Evolutionary conservation across 2,797 vertebrate genomes (phyloP).

Genomic region (Falco novaeseelandiae): DNA sequence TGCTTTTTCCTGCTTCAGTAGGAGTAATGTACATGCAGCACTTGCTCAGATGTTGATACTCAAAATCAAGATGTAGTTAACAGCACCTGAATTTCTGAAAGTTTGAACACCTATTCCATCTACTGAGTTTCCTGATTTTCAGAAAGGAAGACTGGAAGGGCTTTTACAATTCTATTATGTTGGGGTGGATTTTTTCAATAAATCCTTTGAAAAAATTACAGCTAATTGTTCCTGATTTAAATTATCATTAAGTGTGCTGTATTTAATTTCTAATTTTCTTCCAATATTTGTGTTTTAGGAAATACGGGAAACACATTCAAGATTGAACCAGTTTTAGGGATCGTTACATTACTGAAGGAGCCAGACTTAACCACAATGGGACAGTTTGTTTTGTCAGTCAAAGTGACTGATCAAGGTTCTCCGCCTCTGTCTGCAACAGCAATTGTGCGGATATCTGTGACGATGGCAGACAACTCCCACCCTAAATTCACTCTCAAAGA

Average conservation of each 20-base stretch:
- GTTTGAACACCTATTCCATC: neutral
- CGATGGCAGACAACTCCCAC: conserved; percentile 91
- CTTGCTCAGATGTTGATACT: neutral
- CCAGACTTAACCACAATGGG: conserved; percentile 89
- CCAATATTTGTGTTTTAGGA: conserved; percentile 80
- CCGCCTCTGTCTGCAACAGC: conserved; percentile 90
- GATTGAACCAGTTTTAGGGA: conserved; percentile 93
- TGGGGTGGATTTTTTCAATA: neutral
- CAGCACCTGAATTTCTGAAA: neutral
- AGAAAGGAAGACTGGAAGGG: neutral
- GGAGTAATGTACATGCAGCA: neutral
- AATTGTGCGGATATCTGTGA: conserved; percentile 89
- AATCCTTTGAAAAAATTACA: neutral
- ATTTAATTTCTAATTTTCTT: neutral
- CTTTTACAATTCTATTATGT: neutral
- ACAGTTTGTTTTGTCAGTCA: conserved; percentile 92
- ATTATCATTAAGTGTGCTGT: neutral
- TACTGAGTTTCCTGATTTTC: neutral
- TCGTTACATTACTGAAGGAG: conserved; percentile 89
- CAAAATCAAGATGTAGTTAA: neutral
- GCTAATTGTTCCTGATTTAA: neutral
- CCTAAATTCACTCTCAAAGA: conserved; percentile 92
- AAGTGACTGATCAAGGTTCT: conserved; percentile 89
- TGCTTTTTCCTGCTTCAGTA: neutral
- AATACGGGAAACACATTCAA: conserved; percentile 92